phyloP scores from a whole-genome alignment of 2,797 vertebrate species.

The Periophthalmus magnuspinnatus region DNA sequence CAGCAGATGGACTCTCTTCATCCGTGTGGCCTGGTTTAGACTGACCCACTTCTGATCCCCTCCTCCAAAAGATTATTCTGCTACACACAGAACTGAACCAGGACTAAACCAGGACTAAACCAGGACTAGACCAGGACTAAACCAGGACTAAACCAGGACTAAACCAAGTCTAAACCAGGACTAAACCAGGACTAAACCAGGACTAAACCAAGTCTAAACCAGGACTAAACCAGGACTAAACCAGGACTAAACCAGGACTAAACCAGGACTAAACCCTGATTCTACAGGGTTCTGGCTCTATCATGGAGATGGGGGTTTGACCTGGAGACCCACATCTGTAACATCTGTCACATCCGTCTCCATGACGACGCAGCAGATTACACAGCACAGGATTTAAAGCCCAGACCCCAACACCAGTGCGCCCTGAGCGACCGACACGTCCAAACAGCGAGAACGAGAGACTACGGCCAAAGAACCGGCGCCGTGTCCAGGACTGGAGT shows the following conservation, averaged over 20 bases:
- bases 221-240: not conserved
- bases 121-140: not conserved
- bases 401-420: no score
- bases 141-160: not conserved
- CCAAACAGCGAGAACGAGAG: no score
- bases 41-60: conserved; percentile 5
- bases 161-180: not conserved
- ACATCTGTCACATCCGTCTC: not conserved
- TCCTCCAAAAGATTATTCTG: not conserved
- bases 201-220: not conserved
- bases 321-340: conserved; percentile 1
- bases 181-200: not conserved
- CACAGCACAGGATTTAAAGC: not conserved
- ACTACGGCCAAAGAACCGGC: no score
- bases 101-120: not conserved
- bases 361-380: not conserved
- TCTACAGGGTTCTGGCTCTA: not conserved
- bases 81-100: not conserved
- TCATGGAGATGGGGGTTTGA: not conserved
- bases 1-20: conserved; percentile 4
- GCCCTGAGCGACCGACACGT: no score
- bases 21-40: conserved; percentile 1
- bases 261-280: not conserved
- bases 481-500: no score
- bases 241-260: not conserved